These are phyloP conservation scores for Oncorhynchus mykiss DNA, from an alignment of 2,113 vertebrate species.

Conservation along the genomic window DNA sequence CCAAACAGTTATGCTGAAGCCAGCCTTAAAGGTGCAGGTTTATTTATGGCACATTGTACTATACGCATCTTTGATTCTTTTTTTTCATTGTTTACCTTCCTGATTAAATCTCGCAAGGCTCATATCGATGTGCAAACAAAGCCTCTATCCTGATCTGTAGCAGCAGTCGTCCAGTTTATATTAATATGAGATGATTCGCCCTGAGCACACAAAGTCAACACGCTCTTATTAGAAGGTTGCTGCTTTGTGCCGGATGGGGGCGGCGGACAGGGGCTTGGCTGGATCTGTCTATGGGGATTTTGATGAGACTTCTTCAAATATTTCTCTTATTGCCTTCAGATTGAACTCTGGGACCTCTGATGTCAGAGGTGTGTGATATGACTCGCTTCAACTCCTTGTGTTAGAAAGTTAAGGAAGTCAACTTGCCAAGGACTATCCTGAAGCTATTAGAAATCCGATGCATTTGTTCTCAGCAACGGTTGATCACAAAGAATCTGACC, in stretches of 20 bases:
- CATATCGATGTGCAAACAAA: conserved; percentile 79
- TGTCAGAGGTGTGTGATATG: conserved; percentile 38
- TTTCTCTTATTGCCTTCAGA: conserved; percentile 48
- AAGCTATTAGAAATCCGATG: background rate
- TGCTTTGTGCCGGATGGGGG: conserved; percentile 5
- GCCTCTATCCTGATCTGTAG: conserved; percentile 64
- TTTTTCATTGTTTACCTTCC: conserved; percentile 69
- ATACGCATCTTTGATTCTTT: background rate
- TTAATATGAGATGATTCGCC: conserved; percentile 70
- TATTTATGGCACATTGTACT: background rate
- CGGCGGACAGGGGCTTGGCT: conserved; percentile 15
- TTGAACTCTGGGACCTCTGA: conserved; percentile 26
- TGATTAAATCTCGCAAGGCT: conserved; percentile 78
- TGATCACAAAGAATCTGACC: background rate
- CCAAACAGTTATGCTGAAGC: background rate
- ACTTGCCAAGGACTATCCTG: background rate
- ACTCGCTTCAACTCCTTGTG: conserved; percentile 26
- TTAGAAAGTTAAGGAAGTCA: background rate
- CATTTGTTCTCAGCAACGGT: background rate
- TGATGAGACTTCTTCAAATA: conserved; percentile 72
- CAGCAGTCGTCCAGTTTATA: conserved; percentile 68
- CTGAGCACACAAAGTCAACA: conserved; percentile 67
- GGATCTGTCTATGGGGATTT: conserved; percentile 72
- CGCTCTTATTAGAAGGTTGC: conserved; percentile 66
- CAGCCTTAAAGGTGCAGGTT: background rate